Base-by-base conservation (phyloP, 2,888 invertebrate species). In the Leptopterna dolabrata region DNA sequence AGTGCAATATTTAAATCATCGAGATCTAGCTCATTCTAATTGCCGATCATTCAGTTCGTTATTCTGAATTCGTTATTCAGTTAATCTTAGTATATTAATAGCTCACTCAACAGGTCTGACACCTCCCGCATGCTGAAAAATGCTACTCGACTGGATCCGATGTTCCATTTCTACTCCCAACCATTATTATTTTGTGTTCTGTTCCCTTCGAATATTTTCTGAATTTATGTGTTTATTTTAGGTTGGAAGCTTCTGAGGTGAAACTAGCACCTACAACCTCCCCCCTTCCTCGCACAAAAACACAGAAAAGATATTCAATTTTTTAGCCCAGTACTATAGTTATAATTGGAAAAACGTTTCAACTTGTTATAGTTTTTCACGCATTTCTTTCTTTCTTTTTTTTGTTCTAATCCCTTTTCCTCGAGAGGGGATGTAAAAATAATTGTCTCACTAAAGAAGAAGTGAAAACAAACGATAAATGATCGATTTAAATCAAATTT, bases 221-320 rank as follows among this genome's bases (percentile, higher is more conserved):
- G 36, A 73, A 78, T 83, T 76, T 84, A 76, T 89, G 63, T 76
- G 84, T 88, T 88, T 63, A 81, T 89, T 88, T 89, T 85, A 89
- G 89, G 89, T 88, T 89, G 89, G 89, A 89, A 89, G 86, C 89
- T 89, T 87, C 89, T 89, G 88, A 86, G 89, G 85, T 89, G 89
- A 89, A 86, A 83, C 83, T 71, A 47, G 87, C 70, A 81, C 81
- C 81, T 73, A 27, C 82, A 13, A 71, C 47, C 81, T 87, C 71
- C 87, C 87, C 80, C 82, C 82, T 82, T 87, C 87, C 87, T 87
- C 87, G 87, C 87, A 82, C 87, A 86, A 86, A 86, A 55, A 78
- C 78, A 51, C 63, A 45, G 76, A 27, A 73, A 83, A 30, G 9
- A 19, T 16, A 13, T 24, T 36, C 2, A 55, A 55, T 9, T 24